Percentiles rank a stretch among this genome's conserved stretches.
Evolutionary conservation across 2,113 vertebrate species (phyloP).

Genomic region (Rhinichthys klamathensis): DNA sequence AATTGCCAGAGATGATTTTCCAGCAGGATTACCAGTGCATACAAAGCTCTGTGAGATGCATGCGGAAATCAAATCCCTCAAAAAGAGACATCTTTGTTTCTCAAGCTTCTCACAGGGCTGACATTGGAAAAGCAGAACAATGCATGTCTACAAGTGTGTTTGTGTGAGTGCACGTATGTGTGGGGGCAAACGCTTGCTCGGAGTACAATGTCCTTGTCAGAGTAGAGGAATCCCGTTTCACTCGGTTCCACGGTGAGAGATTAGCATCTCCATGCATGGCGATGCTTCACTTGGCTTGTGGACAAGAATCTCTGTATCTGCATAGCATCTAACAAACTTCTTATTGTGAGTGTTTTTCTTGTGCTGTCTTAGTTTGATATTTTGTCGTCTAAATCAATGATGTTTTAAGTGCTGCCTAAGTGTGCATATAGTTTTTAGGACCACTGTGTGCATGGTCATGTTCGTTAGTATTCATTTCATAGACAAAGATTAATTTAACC

Average conservation of each 20-base stretch:
- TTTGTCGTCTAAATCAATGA: neutral
- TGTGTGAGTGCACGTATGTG: conserved; percentile 59
- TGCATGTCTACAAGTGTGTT: conserved; percentile 45
- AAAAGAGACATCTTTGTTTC: conserved; percentile 33
- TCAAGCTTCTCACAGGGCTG: conserved; percentile 3
- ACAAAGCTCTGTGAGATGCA: conserved; percentile 5
- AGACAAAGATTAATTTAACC: neutral
- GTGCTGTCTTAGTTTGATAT: neutral
- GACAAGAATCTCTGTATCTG: conserved; percentile 65
- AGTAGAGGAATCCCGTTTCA: conserved; percentile 63
- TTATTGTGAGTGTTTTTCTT: neutral
- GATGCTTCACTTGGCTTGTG: conserved; percentile 64
- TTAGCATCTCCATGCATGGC: conserved; percentile 70
- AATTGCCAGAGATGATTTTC: conserved; percentile 15
- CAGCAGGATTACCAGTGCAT: neutral
- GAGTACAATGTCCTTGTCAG: conserved; percentile 31
- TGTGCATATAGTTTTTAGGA: neutral
- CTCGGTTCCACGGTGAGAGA: conserved; percentile 56
- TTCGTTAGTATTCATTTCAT: neutral
- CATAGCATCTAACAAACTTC: conserved; percentile 5
- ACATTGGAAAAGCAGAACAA: conserved; percentile 27
- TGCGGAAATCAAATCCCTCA: neutral
- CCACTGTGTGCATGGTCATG: neutral
- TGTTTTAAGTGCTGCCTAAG: neutral
- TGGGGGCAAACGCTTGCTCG: conserved; percentile 33